Base-by-base conservation (phyloP, 2,888 invertebrate genomes). In the Phytoseiulus persimilis region DNA sequence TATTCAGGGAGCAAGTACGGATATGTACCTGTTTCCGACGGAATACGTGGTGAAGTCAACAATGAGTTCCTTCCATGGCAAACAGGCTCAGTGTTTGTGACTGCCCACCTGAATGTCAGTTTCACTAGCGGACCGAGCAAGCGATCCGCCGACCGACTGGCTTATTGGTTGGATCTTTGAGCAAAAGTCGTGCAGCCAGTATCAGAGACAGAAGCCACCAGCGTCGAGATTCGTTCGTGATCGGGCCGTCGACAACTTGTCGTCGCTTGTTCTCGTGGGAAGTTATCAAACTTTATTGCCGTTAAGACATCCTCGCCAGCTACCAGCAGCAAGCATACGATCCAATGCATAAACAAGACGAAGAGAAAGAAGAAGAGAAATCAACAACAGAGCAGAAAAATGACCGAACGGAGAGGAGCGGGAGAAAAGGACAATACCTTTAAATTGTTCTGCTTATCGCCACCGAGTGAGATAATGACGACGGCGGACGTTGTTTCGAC, bases 281-380 rank as follows among this genome's bases (percentile, higher is more conserved):
- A 31, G 87, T 87, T 87, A 87, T 87, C 87, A 87, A 87, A 87
- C 87, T 87, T 87, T 87, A 87, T 87, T 87, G 33, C 87, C 28
- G 65, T 65, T 65, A 65, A 65, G 65, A 65, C 65, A 65, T 65
- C 65, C 65, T 65, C 65, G 65, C 11, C 65, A 65, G 65, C 65
- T 65, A 65, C 65, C 65, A 65, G 65, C 65, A 28, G 28, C 65
- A 23, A 65, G 65, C 65, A 65, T 65, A 14, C 65, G 65, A 65
- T 65, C 65, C 65, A 65, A 65, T 65, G 65, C 65, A 65, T 65
- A 65, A 65, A 65, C 65, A 65, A 65, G 65, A 23, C 65, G 65
- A 65, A 65, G 65, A 18, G 65, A 65, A 65, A 28, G 65, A 18
- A 65, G 65, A 65, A 23, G 28, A 65, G 65, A 28, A 65, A 65